Base-by-base conservation (phyloP, 2,888 invertebrate species). In the Lepidochitona cinerea region DNA sequence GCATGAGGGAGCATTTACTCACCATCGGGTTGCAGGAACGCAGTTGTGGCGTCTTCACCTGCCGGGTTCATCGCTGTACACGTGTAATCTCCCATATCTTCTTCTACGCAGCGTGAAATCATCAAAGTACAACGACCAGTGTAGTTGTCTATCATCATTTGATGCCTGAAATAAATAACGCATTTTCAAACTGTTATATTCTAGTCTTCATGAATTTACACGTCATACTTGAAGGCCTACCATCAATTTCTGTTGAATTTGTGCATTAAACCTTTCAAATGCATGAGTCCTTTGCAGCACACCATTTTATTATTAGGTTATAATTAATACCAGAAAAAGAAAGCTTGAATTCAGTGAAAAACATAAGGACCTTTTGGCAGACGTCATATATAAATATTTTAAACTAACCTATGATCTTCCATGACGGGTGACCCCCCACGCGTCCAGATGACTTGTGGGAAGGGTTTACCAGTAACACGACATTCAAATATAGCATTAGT, bases 101-200 rank as follows among this genome's bases (percentile, higher is more conserved):
- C 96, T 6, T 84, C 81, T 37, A 75, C 72, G 71, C 85, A 96
- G 89, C 96, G 95, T 90, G 96, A 96, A 88, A 99, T 98, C 85
- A 96, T 94, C 85, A 99, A 93, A 77, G 96, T 95, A 82, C 97
- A 96, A 81, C 95, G 94, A 71, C 98, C 98, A 81, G 96, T 96
- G 90, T 94, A 80, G 68, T 88, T 84, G 77, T 90, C 88, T 68
- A 87, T 83, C 6, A 83, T 85, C 7, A 89, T 85, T 74, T 81
- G 84, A 77, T 88, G 87, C 81, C 89, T 88, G 76, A 12, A 79
- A 72, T 73, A 69, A n/a, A 3, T 52, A 32, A 68, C 14, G 37
- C 29, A 12, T 14, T 35, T 18, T 12, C 66, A 66, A 18, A 26
- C 33, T 33, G 9, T 33, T n/a, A n/a, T n/a, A n/a, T n/a, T n/a